Conservation (phyloP, 2,888 invertebrate species). For the Heliconius cydno region DNA sequence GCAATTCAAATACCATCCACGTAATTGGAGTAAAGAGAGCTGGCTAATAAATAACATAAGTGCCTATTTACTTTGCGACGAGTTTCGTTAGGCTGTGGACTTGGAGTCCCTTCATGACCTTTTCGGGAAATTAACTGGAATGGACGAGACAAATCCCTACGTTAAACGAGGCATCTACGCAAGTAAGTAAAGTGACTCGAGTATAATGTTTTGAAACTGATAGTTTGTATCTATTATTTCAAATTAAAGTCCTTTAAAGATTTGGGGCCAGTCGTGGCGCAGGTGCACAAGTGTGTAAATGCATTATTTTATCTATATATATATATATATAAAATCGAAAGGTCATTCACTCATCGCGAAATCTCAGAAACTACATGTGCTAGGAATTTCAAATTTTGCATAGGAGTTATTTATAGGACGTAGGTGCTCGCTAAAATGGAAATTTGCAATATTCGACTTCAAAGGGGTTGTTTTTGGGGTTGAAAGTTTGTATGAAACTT, state of each 20-base stretch:
- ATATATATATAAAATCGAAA: too few relatives aligned
- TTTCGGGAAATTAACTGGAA: constrained; percentile 46
- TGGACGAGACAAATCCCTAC: constrained; percentile 45
- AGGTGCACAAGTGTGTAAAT: too few relatives aligned
- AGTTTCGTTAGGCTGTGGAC: constrained; percentile 28
- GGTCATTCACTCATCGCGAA: too few relatives aligned
- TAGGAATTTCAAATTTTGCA: too few relatives aligned
- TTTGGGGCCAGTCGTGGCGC: too few relatives aligned
- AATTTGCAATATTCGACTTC: too few relatives aligned
- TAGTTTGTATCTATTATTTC: not conserved
- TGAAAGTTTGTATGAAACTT: too few relatives aligned
- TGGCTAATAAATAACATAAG: constrained; percentile 42
- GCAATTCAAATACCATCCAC: constrained; percentile 45
- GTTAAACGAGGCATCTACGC: constrained; percentile 42
- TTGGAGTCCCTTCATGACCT: constrained; percentile 40
- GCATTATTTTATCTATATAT: too few relatives aligned
- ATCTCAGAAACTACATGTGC: too few relatives aligned
- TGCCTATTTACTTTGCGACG: constrained; percentile 43
- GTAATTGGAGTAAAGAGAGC: constrained; percentile 43
- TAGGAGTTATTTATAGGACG: too few relatives aligned
- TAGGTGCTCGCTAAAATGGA: too few relatives aligned
- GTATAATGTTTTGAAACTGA: not conserved
- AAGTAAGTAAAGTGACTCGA: constrained; percentile 33
- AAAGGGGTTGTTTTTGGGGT: too few relatives aligned
- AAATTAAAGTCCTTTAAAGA: not conserved